Percentiles rank a stretch among this genome's conserved stretches.
Evolutionary conservation across 2,888 invertebrate genomes (phyloP).

Genomic region (Watsonalla binaria): DNA sequence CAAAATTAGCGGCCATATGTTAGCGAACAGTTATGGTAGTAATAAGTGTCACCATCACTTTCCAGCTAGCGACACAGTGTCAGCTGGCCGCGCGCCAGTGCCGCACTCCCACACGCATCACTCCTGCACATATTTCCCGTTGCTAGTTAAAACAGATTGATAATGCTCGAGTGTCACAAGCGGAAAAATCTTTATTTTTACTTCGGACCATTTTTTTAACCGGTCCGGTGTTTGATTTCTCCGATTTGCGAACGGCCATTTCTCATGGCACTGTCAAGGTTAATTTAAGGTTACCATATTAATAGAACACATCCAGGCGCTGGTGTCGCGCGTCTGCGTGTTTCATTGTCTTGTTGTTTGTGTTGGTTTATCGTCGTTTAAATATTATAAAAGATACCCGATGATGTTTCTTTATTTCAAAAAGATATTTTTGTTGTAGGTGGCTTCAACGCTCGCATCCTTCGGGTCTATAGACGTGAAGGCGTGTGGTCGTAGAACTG

Average conservation of each 20-base stretch:
- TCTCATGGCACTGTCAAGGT: slow-evolving; percentile 76
- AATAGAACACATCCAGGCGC: slow-evolving; percentile 45
- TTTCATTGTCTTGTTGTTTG: slow-evolving; percentile 32
- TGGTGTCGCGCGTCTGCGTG: slow-evolving; percentile 46
- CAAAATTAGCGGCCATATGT: slow-evolving; percentile 52
- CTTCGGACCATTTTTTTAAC: slow-evolving; percentile 39
- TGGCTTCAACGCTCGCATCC: slow-evolving; percentile 74
- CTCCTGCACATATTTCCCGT: slow-evolving; percentile 43
- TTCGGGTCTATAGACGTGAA: slow-evolving; percentile 83
- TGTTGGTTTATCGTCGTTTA: too few species aligned
- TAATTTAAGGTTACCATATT: slow-evolving; percentile 74
- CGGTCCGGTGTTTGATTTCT: slow-evolving; percentile 57
- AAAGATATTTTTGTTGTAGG: slow-evolving; percentile 45
- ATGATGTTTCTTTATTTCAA: too few species aligned
- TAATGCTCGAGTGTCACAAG: slow-evolving; percentile 72
- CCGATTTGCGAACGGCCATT: slow-evolving; percentile 55
- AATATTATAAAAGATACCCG: neutral
- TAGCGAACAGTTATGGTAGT: slow-evolving; percentile 54
- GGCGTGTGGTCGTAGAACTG: slow-evolving; percentile 66
- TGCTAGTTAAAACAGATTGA: slow-evolving; percentile 72
- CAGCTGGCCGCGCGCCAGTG: slow-evolving; percentile 34
- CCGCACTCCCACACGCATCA: slow-evolving; percentile 24
- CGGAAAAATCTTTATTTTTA: slow-evolving; percentile 61
- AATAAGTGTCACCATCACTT: slow-evolving; percentile 52
- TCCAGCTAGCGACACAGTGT: slow-evolving; percentile 15